These are phyloP conservation scores for Tetranychus truncatus DNA, from an alignment of 2,888 invertebrate genomes.

Conservation along the genomic window DNA sequence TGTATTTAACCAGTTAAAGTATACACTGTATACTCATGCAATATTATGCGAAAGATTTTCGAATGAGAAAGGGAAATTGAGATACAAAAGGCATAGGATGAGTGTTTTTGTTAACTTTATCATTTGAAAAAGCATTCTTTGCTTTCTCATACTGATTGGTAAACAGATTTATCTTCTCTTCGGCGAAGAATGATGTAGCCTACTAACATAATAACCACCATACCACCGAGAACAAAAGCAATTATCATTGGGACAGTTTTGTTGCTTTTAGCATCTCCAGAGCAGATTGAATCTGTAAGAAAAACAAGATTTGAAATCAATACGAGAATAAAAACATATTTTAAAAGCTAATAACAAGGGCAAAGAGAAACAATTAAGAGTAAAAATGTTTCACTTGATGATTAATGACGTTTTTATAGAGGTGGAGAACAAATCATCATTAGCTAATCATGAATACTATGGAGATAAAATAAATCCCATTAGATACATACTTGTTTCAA, in stretches of 20 bases:
- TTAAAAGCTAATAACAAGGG: neutral
- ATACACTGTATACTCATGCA: too few species aligned
- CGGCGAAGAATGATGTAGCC: neutral
- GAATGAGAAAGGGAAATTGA: too few species aligned
- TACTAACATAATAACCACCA: neutral
- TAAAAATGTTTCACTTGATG: neutral
- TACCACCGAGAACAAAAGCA: conserved; percentile 6
- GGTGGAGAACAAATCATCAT: too few species aligned
- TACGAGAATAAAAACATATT: neutral
- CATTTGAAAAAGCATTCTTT: neutral
- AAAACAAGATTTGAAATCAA: neutral
- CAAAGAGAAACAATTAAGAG: neutral
- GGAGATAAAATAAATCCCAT: neutral
- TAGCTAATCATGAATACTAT: too few species aligned
- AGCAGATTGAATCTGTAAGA: neutral
- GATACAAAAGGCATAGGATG: neutral
- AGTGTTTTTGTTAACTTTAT: neutral
- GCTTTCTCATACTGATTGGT: neutral
- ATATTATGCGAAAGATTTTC: too few species aligned
- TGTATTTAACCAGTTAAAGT: too few species aligned
- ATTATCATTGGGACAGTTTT: conserved; percentile 8
- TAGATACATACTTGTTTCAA: neutral
- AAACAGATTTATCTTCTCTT: neutral
- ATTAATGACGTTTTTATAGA: neutral
- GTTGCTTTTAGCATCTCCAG: neutral